Evolutionary conservation across 2,888 invertebrate genomes (phyloP).

Genomic region (Drosophila flavopinicola): DNA sequence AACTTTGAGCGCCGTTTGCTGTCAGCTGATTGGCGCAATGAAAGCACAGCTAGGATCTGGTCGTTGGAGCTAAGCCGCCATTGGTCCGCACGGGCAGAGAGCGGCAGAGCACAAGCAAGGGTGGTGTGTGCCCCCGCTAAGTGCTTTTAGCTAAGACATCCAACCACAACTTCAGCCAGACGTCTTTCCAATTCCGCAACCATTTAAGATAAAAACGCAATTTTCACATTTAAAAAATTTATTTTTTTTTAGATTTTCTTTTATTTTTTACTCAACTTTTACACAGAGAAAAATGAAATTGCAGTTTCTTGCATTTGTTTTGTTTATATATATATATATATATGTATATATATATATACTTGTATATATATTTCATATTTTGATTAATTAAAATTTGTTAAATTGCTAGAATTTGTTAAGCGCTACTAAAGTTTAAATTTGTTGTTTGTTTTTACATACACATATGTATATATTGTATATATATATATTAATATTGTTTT

Average conservation of each 20-base stretch:
- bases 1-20: slow-evolving; percentile 10
- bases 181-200: too few relatives aligned
- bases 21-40: slow-evolving; percentile 40
- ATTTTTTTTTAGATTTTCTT: slow-evolving; percentile 35
- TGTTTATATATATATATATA: slow-evolving; percentile 35
- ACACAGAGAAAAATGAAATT: slow-evolving; percentile 80
- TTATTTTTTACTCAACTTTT: slow-evolving; percentile 74
- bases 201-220: background rate
- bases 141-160: slow-evolving; percentile 21
- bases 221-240: slow-evolving; percentile 72
- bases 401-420: slow-evolving; percentile 81
- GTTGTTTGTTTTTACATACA: slow-evolving; percentile 64
- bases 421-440: slow-evolving; percentile 81
- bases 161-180: slow-evolving; percentile 11
- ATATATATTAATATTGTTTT: slow-evolving; percentile 46
- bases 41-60: slow-evolving; percentile 34
- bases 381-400: slow-evolving; percentile 80
- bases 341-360: slow-evolving; percentile 18
- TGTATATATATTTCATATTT: slow-evolving; percentile 57
- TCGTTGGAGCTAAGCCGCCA: slow-evolving; percentile 7
- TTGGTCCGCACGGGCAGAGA: background rate
- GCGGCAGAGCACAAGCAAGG: background rate
- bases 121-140: slow-evolving; percentile 28
- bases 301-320: slow-evolving; percentile 66
- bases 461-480: slow-evolving; percentile 16